Evolutionary conservation across 2,888 invertebrate genomes (phyloP).

Genomic region (Pyrrhosoma nymphula): DNA sequence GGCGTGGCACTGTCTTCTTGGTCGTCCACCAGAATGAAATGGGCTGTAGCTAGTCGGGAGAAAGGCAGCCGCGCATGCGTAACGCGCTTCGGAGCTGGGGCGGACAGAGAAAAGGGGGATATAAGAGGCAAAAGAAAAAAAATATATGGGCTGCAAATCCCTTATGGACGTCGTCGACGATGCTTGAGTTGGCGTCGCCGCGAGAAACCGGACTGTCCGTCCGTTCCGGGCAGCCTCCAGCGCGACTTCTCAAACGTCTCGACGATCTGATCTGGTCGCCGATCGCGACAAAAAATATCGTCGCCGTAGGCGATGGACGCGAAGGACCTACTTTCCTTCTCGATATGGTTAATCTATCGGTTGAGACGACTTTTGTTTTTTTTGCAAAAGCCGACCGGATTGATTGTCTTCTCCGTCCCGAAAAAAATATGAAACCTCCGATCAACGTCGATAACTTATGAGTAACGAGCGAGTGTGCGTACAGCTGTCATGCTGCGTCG

Average conservation of each 20-base stretch:
- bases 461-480: not conserved
- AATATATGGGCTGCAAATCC: not conserved
- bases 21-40: not conserved
- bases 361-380: not conserved
- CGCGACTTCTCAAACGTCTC: not conserved
- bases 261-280: not conserved
- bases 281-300: not conserved
- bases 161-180: not conserved
- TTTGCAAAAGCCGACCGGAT: not conserved
- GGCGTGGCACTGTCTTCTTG: constrained; percentile 9
- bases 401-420: not conserved
- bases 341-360: not conserved
- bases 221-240: not conserved
- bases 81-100: not conserved
- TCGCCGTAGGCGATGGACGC: not conserved
- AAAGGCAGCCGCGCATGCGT: not conserved
- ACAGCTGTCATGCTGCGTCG: not conserved
- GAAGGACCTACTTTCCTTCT: constrained; percentile 18
- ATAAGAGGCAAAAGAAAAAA: not conserved
- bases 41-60: not conserved
- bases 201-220: not conserved
- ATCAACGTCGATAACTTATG: not conserved
- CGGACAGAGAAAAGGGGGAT: not conserved
- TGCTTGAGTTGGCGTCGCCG: not conserved
- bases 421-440: not conserved